These are phyloP conservation scores for Apis laboriosa DNA, from an alignment of 1,140 invertebrate species.

Conservation along the genomic window DNA sequence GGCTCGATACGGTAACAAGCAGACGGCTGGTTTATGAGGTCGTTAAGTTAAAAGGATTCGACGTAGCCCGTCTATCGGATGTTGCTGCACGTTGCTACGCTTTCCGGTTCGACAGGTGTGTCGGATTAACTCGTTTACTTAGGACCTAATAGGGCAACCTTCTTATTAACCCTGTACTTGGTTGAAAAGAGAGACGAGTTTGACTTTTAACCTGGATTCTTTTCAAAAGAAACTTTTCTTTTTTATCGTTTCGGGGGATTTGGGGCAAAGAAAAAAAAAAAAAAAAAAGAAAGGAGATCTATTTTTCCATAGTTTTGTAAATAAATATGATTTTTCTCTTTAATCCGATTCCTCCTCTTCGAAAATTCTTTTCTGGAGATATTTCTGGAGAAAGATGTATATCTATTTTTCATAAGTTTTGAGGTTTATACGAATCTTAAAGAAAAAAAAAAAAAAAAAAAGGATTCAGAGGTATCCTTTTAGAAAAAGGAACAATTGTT, in stretches of 20 bases:
- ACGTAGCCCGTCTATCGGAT: conserved; percentile 29
- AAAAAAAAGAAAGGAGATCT: too few species aligned
- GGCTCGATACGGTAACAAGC: conserved; percentile 37
- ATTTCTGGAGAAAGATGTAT: too few species aligned
- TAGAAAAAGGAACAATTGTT: too few species aligned
- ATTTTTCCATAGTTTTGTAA: not conserved
- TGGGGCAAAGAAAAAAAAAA: too few species aligned
- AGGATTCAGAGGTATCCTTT: not conserved
- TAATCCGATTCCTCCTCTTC: too few species aligned
- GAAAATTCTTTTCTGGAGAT: too few species aligned
- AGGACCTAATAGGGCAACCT: conserved; percentile 47
- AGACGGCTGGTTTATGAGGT: conserved; percentile 58
- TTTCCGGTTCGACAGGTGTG: conserved; percentile 49
- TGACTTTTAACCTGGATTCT: conserved; percentile 20
- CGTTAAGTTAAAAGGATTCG: conserved; percentile 59
- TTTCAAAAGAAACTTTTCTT: too few species aligned
- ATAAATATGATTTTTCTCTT: too few species aligned
- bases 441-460: too few species aligned
- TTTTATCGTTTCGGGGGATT: not conserved
- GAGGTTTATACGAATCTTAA: too few species aligned
- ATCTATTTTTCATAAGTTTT: too few species aligned
- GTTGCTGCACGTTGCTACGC: conserved; percentile 33
- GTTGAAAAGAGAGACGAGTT: conserved; percentile 22
- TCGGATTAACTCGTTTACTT: conserved; percentile 54
- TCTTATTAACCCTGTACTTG: conserved; percentile 50